Evolutionary conservation across 2,797 vertebrate genomes (phyloP), one percentile per base, ranked within the genome.

Genomic region (Erpetoichthys calabaricus): DNA sequence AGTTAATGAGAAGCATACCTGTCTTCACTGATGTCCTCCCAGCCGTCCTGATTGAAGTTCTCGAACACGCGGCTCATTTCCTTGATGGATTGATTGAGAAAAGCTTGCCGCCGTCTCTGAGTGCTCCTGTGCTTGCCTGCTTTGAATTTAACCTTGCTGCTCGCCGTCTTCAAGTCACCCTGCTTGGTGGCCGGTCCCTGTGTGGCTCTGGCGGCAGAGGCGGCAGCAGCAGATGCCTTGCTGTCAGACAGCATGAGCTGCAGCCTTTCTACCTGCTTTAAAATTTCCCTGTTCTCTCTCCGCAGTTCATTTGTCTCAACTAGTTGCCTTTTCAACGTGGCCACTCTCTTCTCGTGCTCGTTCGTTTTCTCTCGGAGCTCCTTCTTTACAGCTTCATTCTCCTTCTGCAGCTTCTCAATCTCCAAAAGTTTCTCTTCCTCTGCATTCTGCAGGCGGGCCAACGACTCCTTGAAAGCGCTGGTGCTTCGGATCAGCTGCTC

Each of bases 1-100:
- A 90, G 88, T 88, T 96, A 94, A 95, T 92, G 89, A 97, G 89
- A 78, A 65, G 68, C 62, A 77, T 90, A 98, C 95, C 94, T 92
- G 83, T 90, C 86, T 79, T 83, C 73, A 74, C 88, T 96, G 78
- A 94, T 64, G 84, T 97, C 94, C 81, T 96, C 94, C 94, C 95
- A 99, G 80, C 87, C 83, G 63, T 97, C 94, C 86, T 91, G 94
- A 82, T 74, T 75, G 64, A 89, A 86, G 84, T 88, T 91, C 79
- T 85, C 80, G 80, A 80, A 88, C 76, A 86, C 63, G 68, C 74
- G 81, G 81, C 87, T 87, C 78, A 81, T 85, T 85, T 84, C 81
- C 80, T 84, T 89, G 87, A 84, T 82, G 80, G 87, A 88, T 85
- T 90, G 86, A 86, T 89, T 89, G 81, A 86, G 80, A 75, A 85